phyloP scores from a whole-genome alignment of 2,888 invertebrate species.

The Chirona hameri region DNA sequence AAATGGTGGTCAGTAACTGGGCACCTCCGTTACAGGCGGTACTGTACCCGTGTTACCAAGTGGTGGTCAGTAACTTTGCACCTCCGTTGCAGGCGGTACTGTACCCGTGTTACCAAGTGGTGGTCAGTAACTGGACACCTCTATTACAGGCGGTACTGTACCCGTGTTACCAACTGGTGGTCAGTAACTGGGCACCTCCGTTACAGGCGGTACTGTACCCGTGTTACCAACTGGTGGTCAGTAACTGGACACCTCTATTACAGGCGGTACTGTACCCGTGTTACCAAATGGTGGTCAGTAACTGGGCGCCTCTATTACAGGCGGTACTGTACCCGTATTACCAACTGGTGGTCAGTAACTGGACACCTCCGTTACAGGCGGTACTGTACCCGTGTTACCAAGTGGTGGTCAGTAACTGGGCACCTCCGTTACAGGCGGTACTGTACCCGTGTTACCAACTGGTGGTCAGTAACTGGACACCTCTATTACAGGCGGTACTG shows the following conservation, averaged over 20 bases:
- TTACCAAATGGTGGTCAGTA: conserved; percentile 72
- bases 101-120: conserved; percentile 73
- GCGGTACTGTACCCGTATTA: conserved; percentile 64
- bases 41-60: conserved; percentile 73
- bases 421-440: conserved; percentile 56
- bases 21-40: conserved; percentile 58
- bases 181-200: conserved; percentile 77
- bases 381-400: conserved; percentile 71
- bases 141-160: conserved; percentile 54
- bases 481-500: conserved; percentile 51
- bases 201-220: conserved; percentile 57
- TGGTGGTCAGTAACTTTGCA: conserved; percentile 75
- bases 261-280: conserved; percentile 60
- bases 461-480: conserved; percentile 76
- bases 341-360: conserved; percentile 72
- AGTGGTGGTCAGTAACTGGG: conserved; percentile 73
- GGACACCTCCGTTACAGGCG: conserved; percentile 64
- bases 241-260: conserved; percentile 72
- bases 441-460: conserved; percentile 75
- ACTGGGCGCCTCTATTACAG: conserved; percentile 68
- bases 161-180: conserved; percentile 74
- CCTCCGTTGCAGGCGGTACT: conserved; percentile 64
- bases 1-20: conserved; percentile 73
- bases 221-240: conserved; percentile 72
- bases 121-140: conserved; percentile 78